Evolutionary conservation across 1,140 invertebrate genomes (phyloP).

Genomic region (Babylonia areolata): DNA sequence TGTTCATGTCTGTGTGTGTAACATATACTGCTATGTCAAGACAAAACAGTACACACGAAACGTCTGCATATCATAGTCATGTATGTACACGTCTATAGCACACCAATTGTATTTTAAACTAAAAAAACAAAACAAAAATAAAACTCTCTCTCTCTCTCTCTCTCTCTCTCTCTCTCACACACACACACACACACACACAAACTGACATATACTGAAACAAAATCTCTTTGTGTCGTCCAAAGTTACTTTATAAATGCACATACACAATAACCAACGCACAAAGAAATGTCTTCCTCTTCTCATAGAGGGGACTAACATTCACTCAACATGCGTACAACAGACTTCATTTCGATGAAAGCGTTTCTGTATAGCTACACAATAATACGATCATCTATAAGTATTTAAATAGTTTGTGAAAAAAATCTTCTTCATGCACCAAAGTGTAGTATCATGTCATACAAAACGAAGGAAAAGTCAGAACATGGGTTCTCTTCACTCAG

Average conservation of each 20-base stretch:
- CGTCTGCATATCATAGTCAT: background rate
- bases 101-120: background rate
- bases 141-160: background rate
- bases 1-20: background rate
- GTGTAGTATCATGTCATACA: background rate
- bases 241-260: background rate
- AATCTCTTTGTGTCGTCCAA: background rate
- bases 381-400: background rate
- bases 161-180: no score
- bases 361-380: background rate
- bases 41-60: background rate
- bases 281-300: no score
- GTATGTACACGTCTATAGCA: constrained; percentile 8
- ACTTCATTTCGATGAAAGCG: background rate
- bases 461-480: background rate
- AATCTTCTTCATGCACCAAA: background rate
- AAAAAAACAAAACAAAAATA: background rate
- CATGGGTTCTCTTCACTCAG: background rate
- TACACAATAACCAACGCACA: no score
- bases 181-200: background rate
- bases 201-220: no score
- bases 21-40: background rate
- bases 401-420: background rate
- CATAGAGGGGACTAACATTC: no score
- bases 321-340: no score